Evolutionary conservation across 1,140 invertebrate species (phyloP).

Genomic region (Trichonephila clavata): DNA sequence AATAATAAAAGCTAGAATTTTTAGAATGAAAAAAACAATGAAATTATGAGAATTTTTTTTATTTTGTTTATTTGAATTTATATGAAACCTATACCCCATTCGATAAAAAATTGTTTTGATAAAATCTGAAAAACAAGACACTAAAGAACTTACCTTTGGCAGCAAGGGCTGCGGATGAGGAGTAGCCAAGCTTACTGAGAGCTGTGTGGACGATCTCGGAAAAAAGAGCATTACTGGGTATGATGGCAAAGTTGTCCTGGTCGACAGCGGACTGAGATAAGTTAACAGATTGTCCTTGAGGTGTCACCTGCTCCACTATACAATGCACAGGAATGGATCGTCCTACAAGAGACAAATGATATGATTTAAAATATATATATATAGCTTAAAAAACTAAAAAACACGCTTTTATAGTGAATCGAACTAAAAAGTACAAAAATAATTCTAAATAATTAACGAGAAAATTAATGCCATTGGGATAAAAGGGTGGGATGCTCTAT

Average conservation of each 20-base stretch:
- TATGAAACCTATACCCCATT: too few relatives aligned
- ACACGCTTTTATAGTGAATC: too few relatives aligned
- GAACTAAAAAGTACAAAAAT: too few relatives aligned
- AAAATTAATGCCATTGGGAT: too few relatives aligned
- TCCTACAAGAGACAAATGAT: constrained; percentile 13
- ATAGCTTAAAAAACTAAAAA: too few relatives aligned
- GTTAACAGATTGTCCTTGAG: constrained; percentile 64
- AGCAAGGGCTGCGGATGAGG: constrained; percentile 86
- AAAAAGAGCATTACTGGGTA: constrained; percentile 93
- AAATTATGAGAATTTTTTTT: too few relatives aligned
- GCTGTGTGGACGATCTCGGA: constrained; percentile 90
- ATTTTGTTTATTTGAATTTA: too few relatives aligned
- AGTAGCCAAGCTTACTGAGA: constrained; percentile 89
- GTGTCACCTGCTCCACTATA: constrained; percentile 75
- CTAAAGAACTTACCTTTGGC: constrained; percentile 86
- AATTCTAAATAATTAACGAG: too few relatives aligned
- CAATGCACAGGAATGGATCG: constrained; percentile 76
- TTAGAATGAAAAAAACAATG: too few relatives aligned
- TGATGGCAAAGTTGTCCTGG: constrained; percentile 95
- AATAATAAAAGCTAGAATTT: too few relatives aligned
- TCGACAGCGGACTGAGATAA: constrained; percentile 80
- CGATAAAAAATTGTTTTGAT: background rate
- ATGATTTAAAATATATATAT: too few relatives aligned
- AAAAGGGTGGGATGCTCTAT: too few relatives aligned
- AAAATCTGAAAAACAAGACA: background rate